A percentile compares a stretch with the other conserved stretches of the same genome.
These are phyloP conservation scores for Chydorus sphaericus DNA, from an alignment of 2,888 invertebrate genomes.

Conservation along the genomic window DNA sequence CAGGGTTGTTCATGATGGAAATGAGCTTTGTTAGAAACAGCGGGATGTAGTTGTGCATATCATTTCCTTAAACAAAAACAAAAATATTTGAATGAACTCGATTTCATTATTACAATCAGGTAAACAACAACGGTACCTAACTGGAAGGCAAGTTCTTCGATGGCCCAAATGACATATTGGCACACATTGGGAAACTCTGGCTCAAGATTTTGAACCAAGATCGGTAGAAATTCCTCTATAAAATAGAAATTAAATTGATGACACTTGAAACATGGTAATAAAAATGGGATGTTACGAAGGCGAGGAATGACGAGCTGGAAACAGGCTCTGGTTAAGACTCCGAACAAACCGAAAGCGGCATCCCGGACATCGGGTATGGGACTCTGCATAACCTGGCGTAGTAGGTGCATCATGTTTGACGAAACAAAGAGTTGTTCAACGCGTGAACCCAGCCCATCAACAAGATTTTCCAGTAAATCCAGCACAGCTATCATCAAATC, in stretches of 20 bases:
- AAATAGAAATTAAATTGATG: slow-evolving; percentile 17
- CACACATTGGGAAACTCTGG: slow-evolving; percentile 96
- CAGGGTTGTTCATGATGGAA: slow-evolving; percentile 85
- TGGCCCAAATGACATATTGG: slow-evolving; percentile 99
- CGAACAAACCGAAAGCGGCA: slow-evolving; percentile 92
- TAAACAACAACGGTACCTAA: slow-evolving; percentile 49
- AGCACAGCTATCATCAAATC: slow-evolving; percentile 99
- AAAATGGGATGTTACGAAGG: slow-evolving; percentile 43
- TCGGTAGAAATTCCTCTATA: slow-evolving; percentile 80
- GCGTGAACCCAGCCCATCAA: slow-evolving; percentile 89
- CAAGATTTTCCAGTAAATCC: slow-evolving; percentile 86
- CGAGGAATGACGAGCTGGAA: slow-evolving; percentile 92
- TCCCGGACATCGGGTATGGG: slow-evolving; percentile 95
- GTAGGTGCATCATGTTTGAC: slow-evolving; percentile 87
- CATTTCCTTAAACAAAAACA: slow-evolving; percentile 49
- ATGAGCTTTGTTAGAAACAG: slow-evolving; percentile 81
- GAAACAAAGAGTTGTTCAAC: slow-evolving; percentile 84
- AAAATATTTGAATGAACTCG: neutral
- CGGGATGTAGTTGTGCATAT: slow-evolving; percentile 82
- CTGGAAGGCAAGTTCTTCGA: slow-evolving; percentile 97
- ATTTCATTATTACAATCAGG: neutral
- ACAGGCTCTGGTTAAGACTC: slow-evolving; percentile 96
- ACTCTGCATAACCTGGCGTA: slow-evolving; percentile 97
- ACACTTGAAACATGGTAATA: too few relatives aligned
- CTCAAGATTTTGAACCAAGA: slow-evolving; percentile 89